Conservation (phyloP, 2,888 invertebrate genomes). For the Thera britannica region DNA sequence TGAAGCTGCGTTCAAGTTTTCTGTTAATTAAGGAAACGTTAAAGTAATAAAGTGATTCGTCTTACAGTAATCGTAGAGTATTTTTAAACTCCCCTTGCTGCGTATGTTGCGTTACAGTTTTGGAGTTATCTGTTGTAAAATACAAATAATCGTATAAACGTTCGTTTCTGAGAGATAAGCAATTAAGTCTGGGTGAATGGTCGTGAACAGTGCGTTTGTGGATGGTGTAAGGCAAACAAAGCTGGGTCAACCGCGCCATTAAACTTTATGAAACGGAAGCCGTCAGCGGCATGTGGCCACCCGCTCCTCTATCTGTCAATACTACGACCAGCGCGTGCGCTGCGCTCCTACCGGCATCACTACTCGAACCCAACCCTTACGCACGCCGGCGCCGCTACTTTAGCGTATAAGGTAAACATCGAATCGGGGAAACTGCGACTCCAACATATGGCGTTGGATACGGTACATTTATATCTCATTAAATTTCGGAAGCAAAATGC, state of each 20-base stretch:
- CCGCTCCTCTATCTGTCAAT: constrained; percentile 77
- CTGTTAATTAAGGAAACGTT: constrained; percentile 77
- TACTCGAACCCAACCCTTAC: constrained; percentile 33
- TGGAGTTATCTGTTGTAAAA: constrained; percentile 28
- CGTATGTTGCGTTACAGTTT: constrained; percentile 13
- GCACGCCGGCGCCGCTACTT: constrained; percentile 33
- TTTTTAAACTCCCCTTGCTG: constrained; percentile 31
- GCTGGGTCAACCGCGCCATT: constrained; percentile 82
- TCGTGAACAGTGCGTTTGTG: constrained; percentile 69
- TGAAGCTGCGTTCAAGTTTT: constrained; percentile 67
- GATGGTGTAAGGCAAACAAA: constrained; percentile 78
- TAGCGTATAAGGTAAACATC: constrained; percentile 37
- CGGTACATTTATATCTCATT: constrained; percentile 20
- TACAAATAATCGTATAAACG: constrained; percentile 30
- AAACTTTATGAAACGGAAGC: constrained; percentile 84
- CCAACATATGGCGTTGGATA: constrained; percentile 29
- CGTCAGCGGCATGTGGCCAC: constrained; percentile 74
- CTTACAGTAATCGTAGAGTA: constrained; percentile 37
- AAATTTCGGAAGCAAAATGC: constrained; percentile 9
- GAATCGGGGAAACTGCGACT: constrained; percentile 21
- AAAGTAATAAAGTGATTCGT: constrained; percentile 45
- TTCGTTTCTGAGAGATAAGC: constrained; percentile 51
- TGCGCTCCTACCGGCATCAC: constrained; percentile 27
- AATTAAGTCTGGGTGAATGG: constrained; percentile 75
- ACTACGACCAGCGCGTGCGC: constrained; percentile 68